Conservation (phyloP, 2,113 vertebrate species). For the Phyllopteryx taeniolatus region DNA sequence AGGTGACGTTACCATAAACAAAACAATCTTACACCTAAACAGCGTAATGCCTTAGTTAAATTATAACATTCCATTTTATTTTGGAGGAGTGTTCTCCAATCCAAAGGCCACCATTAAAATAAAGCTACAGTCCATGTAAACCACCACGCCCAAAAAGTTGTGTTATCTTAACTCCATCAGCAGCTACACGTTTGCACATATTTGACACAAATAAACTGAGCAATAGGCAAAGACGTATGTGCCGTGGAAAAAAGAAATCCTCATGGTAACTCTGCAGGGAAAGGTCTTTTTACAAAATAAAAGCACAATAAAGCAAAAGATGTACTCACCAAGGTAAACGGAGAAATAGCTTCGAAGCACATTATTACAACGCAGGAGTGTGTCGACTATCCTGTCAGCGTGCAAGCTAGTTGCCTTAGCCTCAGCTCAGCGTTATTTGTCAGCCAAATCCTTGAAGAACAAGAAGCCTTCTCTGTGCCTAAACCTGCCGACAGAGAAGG, state of each 20-base stretch:
- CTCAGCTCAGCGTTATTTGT: constrained; percentile 74
- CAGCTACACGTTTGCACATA: background rate
- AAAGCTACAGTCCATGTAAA: background rate
- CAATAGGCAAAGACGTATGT: background rate
- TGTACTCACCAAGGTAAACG: constrained; percentile 60
- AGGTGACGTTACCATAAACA: background rate
- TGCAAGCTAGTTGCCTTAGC: constrained; percentile 63
- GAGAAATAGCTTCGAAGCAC: constrained; percentile 47
- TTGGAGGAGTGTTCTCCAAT: background rate
- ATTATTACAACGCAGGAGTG: constrained; percentile 52
- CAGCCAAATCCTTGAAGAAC: constrained; percentile 79
- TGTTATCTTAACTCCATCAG: constrained; percentile 10
- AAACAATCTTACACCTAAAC: background rate
- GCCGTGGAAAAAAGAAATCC: background rate
- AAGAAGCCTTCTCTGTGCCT: constrained; percentile 77
- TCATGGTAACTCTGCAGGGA: background rate
- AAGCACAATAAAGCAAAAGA: constrained; percentile 33
- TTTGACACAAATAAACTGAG: background rate
- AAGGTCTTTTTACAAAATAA: constrained; percentile 26
- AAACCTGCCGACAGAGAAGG: constrained; percentile 78
- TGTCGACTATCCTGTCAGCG: constrained; percentile 57
- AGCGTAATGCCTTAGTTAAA: background rate
- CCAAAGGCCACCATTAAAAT: background rate
- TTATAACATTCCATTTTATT: background rate
- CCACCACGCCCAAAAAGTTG: background rate